Conservation (phyloP, 2,797 vertebrate genomes). For the Echeneis naucrates region DNA sequence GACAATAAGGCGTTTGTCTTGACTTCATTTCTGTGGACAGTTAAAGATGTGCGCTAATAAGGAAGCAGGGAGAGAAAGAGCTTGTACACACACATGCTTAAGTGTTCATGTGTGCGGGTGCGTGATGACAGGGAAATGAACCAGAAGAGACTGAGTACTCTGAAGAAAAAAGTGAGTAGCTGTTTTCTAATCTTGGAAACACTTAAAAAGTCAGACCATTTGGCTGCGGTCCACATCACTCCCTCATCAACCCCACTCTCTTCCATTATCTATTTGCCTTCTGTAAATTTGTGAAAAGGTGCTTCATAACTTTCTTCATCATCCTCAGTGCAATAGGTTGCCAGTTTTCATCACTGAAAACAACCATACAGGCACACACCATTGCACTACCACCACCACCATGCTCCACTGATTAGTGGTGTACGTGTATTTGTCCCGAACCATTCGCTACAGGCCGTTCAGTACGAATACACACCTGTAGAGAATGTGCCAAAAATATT, state of each 20-base stretch:
- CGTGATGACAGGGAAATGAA: constrained; percentile 52
- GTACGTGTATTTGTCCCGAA: too few relatives aligned
- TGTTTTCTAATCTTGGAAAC: constrained; percentile 64
- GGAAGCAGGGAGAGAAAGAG: neutral
- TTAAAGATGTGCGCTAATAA: constrained; percentile 20
- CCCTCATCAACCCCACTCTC: constrained; percentile 25
- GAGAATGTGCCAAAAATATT: too few relatives aligned
- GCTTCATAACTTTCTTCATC: constrained; percentile 16
- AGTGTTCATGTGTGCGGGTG: constrained; percentile 10
- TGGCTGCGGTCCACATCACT: constrained; percentile 48
- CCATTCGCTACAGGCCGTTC: too few relatives aligned
- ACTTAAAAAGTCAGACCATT: constrained; percentile 48
- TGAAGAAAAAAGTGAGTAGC: constrained; percentile 42
- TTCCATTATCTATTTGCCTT: constrained; percentile 33
- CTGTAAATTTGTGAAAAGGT: constrained; percentile 26
- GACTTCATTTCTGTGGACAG: constrained; percentile 19
- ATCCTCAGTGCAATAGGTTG: neutral
- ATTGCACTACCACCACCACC: too few relatives aligned
- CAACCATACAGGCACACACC: too few relatives aligned
- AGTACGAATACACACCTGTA: too few relatives aligned
- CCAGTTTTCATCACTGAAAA: constrained; percentile 11
- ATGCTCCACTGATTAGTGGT: too few relatives aligned
- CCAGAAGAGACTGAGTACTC: constrained; percentile 41
- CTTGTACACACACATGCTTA: neutral
- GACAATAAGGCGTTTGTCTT: constrained; percentile 27